A percentile compares a stretch with the other conserved stretches of the same genome.
phyloP scores from a whole-genome alignment of 2,113 vertebrate genomes.

The Petrocephalus zakoni region DNA sequence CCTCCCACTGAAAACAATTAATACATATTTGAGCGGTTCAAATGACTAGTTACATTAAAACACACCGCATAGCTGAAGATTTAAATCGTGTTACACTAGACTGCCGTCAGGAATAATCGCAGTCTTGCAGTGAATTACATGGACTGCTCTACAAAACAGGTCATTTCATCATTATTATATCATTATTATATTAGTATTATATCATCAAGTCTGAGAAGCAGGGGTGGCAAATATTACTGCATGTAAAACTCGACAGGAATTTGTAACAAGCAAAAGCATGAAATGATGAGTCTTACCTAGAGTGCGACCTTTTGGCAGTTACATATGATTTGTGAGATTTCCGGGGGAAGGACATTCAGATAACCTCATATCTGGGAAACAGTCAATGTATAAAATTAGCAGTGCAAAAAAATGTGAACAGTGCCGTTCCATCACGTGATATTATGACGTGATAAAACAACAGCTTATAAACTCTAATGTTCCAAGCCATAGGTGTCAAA shows the following conservation, averaged over 20 bases:
- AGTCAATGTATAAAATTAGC: background rate
- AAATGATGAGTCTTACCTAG: background rate
- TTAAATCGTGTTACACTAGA: background rate
- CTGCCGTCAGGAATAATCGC: background rate
- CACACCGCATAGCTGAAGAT: background rate
- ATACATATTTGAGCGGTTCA: background rate
- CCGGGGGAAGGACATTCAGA: background rate
- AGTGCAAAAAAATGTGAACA: background rate
- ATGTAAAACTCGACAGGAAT: background rate
- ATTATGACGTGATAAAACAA: background rate
- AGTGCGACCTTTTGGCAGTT: background rate
- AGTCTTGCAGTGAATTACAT: background rate
- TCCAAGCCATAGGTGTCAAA: no score
- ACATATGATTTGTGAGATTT: background rate
- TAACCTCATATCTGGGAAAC: background rate
- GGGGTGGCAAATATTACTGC: background rate
- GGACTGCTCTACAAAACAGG: background rate
- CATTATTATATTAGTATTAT: no score
- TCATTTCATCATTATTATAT: background rate
- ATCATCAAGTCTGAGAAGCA: background rate
- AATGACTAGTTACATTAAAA: background rate
- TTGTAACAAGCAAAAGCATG: background rate
- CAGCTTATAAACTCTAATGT: background rate
- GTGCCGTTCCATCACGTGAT: background rate
- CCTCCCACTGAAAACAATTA: background rate